Evolutionary conservation across 1,140 invertebrate genomes (phyloP).

Genomic region (Drosophila erecta): DNA sequence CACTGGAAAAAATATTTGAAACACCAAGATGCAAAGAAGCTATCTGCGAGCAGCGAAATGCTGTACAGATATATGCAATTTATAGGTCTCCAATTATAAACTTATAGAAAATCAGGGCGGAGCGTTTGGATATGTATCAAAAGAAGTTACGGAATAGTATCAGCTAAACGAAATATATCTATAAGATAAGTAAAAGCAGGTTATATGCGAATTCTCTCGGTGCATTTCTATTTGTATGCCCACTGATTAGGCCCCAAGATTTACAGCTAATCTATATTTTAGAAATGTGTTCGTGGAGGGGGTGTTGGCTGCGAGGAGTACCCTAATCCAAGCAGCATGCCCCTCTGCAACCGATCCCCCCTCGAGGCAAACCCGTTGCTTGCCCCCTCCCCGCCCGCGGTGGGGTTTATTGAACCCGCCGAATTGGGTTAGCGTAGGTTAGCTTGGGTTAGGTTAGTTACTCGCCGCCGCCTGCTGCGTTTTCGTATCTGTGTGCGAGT

Average conservation of each 20-base stretch:
- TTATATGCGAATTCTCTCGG: neutral
- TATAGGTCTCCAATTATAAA: too few species aligned
- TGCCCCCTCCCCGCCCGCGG: neutral
- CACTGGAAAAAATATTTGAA: slow-evolving; percentile 4
- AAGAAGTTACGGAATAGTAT: too few species aligned
- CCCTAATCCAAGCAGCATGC: slow-evolving; percentile 2
- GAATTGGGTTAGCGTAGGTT: slow-evolving; percentile 75
- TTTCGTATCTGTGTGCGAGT: slow-evolving; percentile 3
- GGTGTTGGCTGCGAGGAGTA: neutral
- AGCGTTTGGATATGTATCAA: too few species aligned
- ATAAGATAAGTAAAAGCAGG: too few species aligned
- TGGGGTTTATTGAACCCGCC: slow-evolving; percentile 67
- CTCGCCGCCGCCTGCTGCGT: slow-evolving; percentile 37
- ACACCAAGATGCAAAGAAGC: too few species aligned
- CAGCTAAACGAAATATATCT: too few species aligned
- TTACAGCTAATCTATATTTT: slow-evolving; percentile 78
- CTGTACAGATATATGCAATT: too few species aligned
- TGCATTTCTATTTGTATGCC: slow-evolving; percentile 16
- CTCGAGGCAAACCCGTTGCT: neutral
- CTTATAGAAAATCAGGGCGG: too few species aligned
- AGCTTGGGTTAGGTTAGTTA: slow-evolving; percentile 65
- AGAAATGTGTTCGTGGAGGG: slow-evolving; percentile 29
- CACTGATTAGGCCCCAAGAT: slow-evolving; percentile 66
- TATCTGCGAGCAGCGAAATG: too few species aligned
- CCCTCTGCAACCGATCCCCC: neutral